phyloP scores from a whole-genome alignment of 2,888 invertebrate species.

The Sinhomidia bicolor region DNA sequence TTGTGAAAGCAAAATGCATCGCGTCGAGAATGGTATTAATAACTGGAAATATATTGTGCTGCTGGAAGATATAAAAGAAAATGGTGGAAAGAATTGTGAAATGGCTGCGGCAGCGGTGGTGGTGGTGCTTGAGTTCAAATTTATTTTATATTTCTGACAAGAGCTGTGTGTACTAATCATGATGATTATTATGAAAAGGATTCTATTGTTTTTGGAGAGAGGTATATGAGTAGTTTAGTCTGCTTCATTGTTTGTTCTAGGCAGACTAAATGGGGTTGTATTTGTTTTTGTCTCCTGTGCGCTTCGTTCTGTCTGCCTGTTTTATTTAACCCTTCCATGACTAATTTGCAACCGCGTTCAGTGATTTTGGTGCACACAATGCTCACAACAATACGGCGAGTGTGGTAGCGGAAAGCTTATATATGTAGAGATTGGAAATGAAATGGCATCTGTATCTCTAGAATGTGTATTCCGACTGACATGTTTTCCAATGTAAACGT shows the following conservation, averaged over 20 bases:
- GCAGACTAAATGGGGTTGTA: not conserved
- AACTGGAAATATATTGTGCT: not conserved
- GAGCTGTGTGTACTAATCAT: not conserved
- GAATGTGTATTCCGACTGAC: no score
- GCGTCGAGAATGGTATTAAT: not conserved
- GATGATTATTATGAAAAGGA: conserved; percentile 10
- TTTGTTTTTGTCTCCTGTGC: not conserved
- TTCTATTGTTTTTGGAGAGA: conserved; percentile 53
- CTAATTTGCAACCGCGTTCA: no score
- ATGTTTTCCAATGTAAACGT: no score
- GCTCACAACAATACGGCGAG: no score
- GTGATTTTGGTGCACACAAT: no score
- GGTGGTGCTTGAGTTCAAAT: not conserved
- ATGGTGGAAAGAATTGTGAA: conserved; percentile 14
- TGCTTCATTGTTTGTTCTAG: conserved; percentile 11
- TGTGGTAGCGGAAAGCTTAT: no score
- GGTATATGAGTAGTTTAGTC: conserved; percentile 68
- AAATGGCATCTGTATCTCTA: no score
- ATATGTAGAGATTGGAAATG: no score
- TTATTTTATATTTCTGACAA: not conserved
- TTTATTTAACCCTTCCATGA: not conserved
- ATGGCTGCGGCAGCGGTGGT: conserved; percentile 29
- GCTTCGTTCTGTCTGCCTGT: not conserved
- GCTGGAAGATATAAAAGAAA: conserved; percentile 11
- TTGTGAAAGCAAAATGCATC: conserved; percentile 35